A percentile compares a stretch with the other conserved stretches of the same genome.
Conservation (phyloP, 2,888 invertebrate species). For the Nineta flava region DNA sequence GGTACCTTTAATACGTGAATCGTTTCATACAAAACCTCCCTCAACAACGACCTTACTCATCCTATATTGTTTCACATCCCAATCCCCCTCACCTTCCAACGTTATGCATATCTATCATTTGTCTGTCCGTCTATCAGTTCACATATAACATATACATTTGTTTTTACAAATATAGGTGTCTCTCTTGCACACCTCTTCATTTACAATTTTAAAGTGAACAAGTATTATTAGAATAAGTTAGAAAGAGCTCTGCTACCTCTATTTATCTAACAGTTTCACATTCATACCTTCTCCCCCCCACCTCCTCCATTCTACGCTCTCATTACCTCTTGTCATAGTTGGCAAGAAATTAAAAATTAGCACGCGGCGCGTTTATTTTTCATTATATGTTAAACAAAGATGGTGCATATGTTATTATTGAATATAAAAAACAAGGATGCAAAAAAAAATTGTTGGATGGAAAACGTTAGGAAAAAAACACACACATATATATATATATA, state of each 20-base stretch:
- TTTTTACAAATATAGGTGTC: background rate
- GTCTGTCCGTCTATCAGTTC: too few species aligned
- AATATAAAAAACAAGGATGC: background rate
- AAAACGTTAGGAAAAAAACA: background rate
- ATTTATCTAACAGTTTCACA: too few species aligned
- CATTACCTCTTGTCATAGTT: background rate
- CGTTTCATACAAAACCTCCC: too few species aligned
- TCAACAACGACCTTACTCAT: too few species aligned
- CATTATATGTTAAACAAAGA: slow-evolving; percentile 3
- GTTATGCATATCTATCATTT: too few species aligned
- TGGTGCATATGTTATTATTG: background rate
- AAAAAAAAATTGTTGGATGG: background rate
- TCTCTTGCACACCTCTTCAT: background rate
- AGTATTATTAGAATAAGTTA: background rate
- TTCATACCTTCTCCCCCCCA: background rate
- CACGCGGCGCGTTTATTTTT: slow-evolving; percentile 8
- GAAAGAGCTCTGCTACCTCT: too few species aligned
- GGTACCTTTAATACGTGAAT: too few species aligned
- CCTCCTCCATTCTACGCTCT: background rate
- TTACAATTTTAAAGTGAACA: background rate
- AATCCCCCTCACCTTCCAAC: too few species aligned
- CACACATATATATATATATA: too few species aligned
- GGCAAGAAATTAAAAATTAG: slow-evolving; percentile 8
- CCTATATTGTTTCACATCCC: too few species aligned
- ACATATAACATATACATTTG: too few species aligned